phyloP scores from a whole-genome alignment of 2,797 vertebrate species.

The Steatocranus sp. region DNA sequence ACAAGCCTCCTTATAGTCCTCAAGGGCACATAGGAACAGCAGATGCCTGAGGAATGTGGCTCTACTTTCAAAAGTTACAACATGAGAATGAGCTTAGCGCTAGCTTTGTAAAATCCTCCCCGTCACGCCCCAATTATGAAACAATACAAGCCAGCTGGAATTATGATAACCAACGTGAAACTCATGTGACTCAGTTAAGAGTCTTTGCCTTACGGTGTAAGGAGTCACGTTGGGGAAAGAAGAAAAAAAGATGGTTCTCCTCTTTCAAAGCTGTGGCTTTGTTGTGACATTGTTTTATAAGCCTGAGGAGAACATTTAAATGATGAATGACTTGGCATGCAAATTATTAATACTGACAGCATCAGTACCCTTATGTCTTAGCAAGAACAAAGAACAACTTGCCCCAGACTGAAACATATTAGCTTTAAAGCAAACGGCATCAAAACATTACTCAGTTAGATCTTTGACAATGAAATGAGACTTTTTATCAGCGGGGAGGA shows the following conservation, averaged over 20 bases:
- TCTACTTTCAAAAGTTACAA: conserved; percentile 33
- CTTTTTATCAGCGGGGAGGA: not conserved
- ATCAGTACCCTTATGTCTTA: not conserved
- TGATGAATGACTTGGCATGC: not conserved
- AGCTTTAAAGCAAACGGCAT: not conserved
- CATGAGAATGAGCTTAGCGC: conserved; percentile 63
- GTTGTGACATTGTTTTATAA: not conserved
- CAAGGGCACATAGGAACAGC: conserved; percentile 11
- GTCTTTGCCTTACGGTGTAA: not conserved
- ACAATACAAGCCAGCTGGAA: conserved; percentile 39
- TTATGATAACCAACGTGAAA: conserved; percentile 52
- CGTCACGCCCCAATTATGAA: conserved; percentile 52
- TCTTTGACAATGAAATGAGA: not conserved
- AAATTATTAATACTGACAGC: not conserved
- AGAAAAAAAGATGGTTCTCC: not conserved
- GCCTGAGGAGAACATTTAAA: not conserved
- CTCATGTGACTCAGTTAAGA: conserved; percentile 62
- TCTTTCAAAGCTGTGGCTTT: not conserved
- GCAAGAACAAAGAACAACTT: not conserved
- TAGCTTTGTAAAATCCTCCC: conserved; percentile 65
- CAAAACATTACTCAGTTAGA: not conserved
- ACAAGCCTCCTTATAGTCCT: not conserved
- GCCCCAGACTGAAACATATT: not conserved
- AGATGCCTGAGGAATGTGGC: conserved; percentile 40
- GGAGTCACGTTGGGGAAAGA: not conserved